phyloP scores from a whole-genome alignment of 2,113 vertebrate species.

The Chaetorhynchus papuensis region DNA sequence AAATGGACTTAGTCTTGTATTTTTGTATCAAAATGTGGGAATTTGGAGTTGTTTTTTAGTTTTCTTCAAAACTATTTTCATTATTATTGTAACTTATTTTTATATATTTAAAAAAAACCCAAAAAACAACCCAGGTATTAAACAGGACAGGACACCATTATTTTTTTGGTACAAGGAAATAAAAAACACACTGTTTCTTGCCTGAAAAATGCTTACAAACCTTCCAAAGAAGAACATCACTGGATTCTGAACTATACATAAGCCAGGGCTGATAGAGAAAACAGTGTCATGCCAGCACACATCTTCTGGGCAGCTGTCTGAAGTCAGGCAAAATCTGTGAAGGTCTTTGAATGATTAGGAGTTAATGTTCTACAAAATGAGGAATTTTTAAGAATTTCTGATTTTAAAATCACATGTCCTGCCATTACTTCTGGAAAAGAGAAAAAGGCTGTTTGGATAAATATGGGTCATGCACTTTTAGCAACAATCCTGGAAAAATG shows the following conservation, averaged over 20 bases:
- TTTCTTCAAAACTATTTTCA: background rate
- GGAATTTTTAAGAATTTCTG: background rate
- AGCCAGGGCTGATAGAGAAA: background rate
- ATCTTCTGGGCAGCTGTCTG: background rate
- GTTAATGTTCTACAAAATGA: background rate
- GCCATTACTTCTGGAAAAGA: background rate
- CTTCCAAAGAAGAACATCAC: background rate
- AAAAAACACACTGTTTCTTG: background rate
- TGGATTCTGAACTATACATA: background rate
- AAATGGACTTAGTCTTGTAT: background rate
- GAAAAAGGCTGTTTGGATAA: background rate
- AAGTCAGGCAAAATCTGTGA: background rate
- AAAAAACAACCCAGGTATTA: background rate
- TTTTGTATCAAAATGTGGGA: background rate
- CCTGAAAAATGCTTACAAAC: background rate
- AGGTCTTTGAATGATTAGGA: background rate
- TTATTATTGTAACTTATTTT: background rate
- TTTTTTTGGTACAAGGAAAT: background rate
- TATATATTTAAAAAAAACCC: background rate
- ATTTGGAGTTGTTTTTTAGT: background rate
- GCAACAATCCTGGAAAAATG: background rate
- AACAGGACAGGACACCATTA: background rate
- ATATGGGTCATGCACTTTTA: background rate
- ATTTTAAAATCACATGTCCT: background rate
- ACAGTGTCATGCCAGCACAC: background rate